Base-by-base conservation (phyloP, 2,888 invertebrate species). In the Drosophila buzzatii region DNA sequence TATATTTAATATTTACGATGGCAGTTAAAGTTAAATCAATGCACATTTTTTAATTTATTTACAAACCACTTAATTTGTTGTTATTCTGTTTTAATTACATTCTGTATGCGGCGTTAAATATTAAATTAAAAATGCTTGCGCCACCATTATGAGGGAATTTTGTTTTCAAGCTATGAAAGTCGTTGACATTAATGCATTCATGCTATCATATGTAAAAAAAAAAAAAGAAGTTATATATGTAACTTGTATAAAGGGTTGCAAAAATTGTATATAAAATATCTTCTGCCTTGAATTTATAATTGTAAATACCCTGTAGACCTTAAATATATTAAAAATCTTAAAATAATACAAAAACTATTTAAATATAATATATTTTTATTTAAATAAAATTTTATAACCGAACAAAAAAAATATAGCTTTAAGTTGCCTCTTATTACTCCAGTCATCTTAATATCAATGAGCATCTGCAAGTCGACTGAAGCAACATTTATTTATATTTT, bases 31-130 rank as follows among this genome's bases (percentile, higher is more conserved):
- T 52, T 35, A 23, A 56, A 70, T 63, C 57, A 67, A 56, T 63
- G 52, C 23, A 66, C 31, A 57, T 68, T 76, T 78, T 85, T 78
- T 70, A 85, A 86, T 90, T 91, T 91, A 91, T 91, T 91, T 90
- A 89, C 83, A 83, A 91, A 90, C 91, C 92, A 79, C 91, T 90
- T 90, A 89, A 91, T 90, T 85, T 91, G 84, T 91, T 91, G 90
- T 85, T 90, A 86, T 91, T 91, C 81, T 77, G 78, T 77, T 74
- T 89, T 91, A 91, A 91, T 91, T 91, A 90, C 84, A 82, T 85
- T 87, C 76, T 87, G 76, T 78, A 76, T 73, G 76, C 73, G 64
- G 78, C 72, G 79, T 84, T 85, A 73, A 84, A 74, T 75, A 64
- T 70, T 63, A 85, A 78, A 89, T 82, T 82, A 87, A 90, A 91